These are phyloP conservation scores for Microtus agrestis DNA, from an alignment of 2,797 vertebrate genomes.

Conservation along the genomic window DNA sequence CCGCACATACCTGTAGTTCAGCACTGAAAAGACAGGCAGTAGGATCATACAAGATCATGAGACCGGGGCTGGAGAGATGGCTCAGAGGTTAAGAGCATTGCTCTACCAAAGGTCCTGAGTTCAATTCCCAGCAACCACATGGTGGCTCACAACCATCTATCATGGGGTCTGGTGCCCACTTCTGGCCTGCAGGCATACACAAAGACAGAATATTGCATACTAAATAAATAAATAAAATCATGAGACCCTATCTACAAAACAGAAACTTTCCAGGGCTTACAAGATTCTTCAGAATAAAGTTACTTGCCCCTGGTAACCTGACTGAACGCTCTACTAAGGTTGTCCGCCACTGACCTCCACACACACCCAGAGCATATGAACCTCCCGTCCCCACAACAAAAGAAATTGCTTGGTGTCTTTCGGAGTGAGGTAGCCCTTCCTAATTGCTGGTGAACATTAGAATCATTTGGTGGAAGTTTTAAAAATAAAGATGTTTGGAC, in stretches of 20 bases:
- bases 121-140: too few relatives aligned
- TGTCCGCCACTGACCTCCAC: background rate
- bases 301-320: background rate
- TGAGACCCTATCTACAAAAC: background rate
- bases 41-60: background rate
- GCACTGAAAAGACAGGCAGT: background rate
- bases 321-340: background rate
- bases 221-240: background rate
- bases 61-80: too few relatives aligned
- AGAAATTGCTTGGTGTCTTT: background rate
- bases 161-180: too few relatives aligned
- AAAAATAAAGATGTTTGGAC: constrained; percentile 25
- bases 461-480: constrained; percentile 16
- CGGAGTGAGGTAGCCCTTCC: background rate
- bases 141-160: too few relatives aligned
- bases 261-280: background rate
- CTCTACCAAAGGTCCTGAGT: too few relatives aligned
- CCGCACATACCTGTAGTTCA: background rate
- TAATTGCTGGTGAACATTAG: background rate
- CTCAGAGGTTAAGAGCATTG: too few relatives aligned
- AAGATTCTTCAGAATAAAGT: background rate
- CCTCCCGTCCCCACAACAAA: background rate
- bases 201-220: too few relatives aligned
- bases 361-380: background rate
- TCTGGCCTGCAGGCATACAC: too few relatives aligned